phyloP scores from a whole-genome alignment of 2,113 vertebrate genomes.

The Piprites chloris region DNA sequence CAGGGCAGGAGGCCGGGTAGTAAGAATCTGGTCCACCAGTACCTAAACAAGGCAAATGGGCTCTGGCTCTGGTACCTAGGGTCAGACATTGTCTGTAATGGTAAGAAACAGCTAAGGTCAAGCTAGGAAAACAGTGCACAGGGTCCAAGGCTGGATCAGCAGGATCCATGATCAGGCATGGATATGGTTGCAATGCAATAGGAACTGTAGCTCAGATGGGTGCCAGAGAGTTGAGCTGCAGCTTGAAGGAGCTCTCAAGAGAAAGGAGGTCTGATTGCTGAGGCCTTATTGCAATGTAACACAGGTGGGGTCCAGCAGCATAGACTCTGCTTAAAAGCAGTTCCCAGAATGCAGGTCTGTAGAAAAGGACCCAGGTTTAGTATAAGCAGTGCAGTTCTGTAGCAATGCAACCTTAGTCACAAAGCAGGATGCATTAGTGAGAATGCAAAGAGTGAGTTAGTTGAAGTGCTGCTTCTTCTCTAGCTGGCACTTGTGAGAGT shows the following conservation, averaged over 20 bases:
- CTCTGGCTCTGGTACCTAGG: neutral
- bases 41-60: neutral
- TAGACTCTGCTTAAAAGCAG: neutral
- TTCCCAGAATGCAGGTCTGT: neutral
- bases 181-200: neutral
- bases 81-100: neutral
- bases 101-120: neutral
- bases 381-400: neutral
- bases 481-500: neutral
- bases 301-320: neutral
- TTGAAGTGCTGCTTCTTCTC: neutral
- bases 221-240: neutral
- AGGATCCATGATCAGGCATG: fast-evolving
- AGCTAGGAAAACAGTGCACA: neutral
- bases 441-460: neutral
- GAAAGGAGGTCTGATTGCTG: neutral
- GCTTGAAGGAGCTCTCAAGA: neutral
- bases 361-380: neutral
- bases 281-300: neutral
- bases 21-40: neutral
- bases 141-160: neutral
- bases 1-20: neutral
- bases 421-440: neutral
- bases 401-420: neutral
- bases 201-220: neutral